Base-by-base conservation (phyloP, 2,888 invertebrate genomes). In the Lycaena phlaeas region DNA sequence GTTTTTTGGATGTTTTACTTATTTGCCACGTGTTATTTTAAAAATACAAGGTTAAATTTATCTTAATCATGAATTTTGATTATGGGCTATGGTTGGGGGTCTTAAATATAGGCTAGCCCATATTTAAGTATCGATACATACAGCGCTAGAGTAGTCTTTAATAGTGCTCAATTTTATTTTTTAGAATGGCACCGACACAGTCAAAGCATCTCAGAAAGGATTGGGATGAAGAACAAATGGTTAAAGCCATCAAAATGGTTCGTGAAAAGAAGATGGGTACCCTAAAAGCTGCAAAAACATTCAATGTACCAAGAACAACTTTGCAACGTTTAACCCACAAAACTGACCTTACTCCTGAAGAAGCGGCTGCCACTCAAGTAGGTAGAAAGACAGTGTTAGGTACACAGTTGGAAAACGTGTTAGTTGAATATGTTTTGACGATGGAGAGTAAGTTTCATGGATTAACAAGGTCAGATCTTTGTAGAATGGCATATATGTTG, bases 391-490 rank as follows among this genome's bases (percentile, higher is more conserved):
- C 42, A 11, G 17, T n/a, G n/a, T 38, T 28, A 3, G 42, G 29
- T 6, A 25, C 39, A 29, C 11, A 38, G 10, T n/a, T 39, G n/a
- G 39, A 42, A 43, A 26, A 27, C 4, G 2, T 15, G 27, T 34
- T 46, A 12, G 42, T 46, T 26, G 40, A 44, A 26, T 46, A 44
- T n/a, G 40, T 44, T 22, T 26, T 46, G 31, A 42, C 10, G 10
- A 17, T 43, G 43, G 42, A 47, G 11, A 43, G 27, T 17, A 44
- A 47, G 18, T 46, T 46, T 44, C 36, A 44, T 15, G 44, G 44
- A 5, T 42, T 46, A 11, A 46, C 43, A 27, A 44, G 44, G 15
- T 36, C 12, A 10, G 45, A 42, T 38, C 25, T 45, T 34, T 22
- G 42, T 27, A 38, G 45, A 37, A 44, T 49, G 38, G 31, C 42